A percentile compares a stretch with the other conserved stretches of the same genome.
Evolutionary conservation across 2,888 invertebrate genomes (phyloP).

Genomic region (Aphidoletes aphidimyza): DNA sequence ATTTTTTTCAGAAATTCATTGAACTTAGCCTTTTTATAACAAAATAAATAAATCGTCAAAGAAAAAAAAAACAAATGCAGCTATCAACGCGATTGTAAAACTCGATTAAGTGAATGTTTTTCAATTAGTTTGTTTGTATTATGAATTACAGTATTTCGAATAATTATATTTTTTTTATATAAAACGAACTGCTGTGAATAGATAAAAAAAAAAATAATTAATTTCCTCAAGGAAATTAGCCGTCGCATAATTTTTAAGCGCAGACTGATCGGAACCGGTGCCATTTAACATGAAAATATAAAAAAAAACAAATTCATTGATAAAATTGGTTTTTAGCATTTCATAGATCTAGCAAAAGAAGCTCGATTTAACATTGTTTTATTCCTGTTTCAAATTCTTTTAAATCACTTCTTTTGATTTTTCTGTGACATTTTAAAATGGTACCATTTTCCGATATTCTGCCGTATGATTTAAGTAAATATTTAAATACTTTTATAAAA

Average conservation of each 20-base stretch:
- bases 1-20: not conserved
- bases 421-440: not conserved
- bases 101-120: conserved; percentile 30
- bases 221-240: not conserved
- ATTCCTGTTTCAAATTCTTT: not conserved
- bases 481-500: conserved; percentile 33
- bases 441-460: not conserved
- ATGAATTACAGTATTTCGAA: conserved; percentile 50
- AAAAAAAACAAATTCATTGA: conserved; percentile 32
- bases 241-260: conserved; percentile 26
- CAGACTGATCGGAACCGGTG: not conserved
- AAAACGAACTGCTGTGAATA: conserved; percentile 45
- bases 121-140: not conserved
- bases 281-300: not conserved
- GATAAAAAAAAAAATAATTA: conserved; percentile 2
- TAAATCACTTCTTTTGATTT: conserved; percentile 3
- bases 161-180: conserved; percentile 50
- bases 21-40: not conserved
- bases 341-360: not conserved
- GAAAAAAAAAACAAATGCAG: conserved; percentile 16
- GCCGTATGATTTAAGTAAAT: not conserved
- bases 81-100: conserved; percentile 2
- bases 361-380: not conserved
- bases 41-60: not conserved
- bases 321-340: conserved; percentile 17